Percentiles rank a stretch among this genome's conserved stretches.
These are phyloP conservation scores for Probosciger aterrimus DNA, from an alignment of 2,113 vertebrate genomes.

Conservation along the genomic window DNA sequence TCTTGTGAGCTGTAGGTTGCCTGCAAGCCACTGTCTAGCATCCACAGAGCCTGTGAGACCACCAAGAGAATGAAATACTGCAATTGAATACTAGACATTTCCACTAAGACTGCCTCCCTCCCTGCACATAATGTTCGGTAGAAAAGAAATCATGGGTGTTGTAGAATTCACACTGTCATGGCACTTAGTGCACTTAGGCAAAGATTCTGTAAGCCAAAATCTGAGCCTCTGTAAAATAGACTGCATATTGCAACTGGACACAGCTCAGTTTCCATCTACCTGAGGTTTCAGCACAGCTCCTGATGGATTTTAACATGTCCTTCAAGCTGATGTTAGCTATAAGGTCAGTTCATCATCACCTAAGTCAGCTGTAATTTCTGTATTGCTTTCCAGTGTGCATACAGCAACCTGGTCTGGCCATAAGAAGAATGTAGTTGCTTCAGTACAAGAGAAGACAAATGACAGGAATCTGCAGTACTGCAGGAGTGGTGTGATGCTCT, in stretches of 20 bases:
- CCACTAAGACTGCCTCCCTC: not conserved
- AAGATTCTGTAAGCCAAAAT: not conserved
- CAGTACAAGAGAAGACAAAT: not conserved
- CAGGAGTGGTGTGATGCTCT: too few species aligned
- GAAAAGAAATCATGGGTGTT: not conserved
- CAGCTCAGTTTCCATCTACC: too few species aligned
- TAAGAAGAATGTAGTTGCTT: fast-evolving
- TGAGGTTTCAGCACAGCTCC: not conserved
- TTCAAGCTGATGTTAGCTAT: not conserved
- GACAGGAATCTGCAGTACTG: fast-evolving
- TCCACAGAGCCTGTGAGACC: not conserved
- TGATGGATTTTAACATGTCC: not conserved
- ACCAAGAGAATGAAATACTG: not conserved
- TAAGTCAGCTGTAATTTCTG: not conserved
- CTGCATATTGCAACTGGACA: not conserved
- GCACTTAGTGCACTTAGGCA: not conserved
- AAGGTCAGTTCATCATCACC: not conserved
- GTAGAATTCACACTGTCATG: not conserved
- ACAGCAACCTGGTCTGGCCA: not conserved
- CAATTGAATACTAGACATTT: not conserved
- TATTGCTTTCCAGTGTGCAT: fast-evolving
- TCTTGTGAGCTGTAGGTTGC: not conserved
- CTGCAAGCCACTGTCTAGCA: not conserved
- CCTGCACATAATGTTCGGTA: fast-evolving
- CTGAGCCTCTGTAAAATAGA: not conserved